Evolutionary conservation across 2,113 vertebrate species (phyloP).

Genomic region (Eublepharis macularius): DNA sequence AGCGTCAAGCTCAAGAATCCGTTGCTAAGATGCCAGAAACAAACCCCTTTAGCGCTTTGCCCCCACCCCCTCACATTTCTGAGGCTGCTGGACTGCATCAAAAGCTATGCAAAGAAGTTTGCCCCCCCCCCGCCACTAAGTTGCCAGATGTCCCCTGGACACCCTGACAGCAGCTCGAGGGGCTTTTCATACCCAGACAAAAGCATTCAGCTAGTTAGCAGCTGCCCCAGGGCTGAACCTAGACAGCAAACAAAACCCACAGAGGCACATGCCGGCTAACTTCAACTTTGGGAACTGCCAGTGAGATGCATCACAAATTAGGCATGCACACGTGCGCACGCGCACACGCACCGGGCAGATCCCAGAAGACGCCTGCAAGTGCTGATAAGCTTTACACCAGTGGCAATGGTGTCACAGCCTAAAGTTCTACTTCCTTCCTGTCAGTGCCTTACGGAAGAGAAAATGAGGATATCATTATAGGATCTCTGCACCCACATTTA

Average conservation of each 20-base stretch:
- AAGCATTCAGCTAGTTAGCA: background rate
- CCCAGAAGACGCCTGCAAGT: too few species aligned
- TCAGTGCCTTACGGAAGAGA: too few species aligned
- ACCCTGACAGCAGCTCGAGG: too few species aligned
- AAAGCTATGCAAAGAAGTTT: background rate
- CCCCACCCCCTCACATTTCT: background rate
- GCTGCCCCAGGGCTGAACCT: background rate
- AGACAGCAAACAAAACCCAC: background rate
- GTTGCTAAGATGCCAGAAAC: background rate
- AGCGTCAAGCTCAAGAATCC: background rate
- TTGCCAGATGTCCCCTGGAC: background rate
- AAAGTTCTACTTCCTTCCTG: too few species aligned
- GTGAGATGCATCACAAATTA: too few species aligned
- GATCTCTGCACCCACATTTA: too few species aligned
- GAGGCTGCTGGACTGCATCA: background rate
- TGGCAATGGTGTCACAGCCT: too few species aligned
- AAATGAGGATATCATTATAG: too few species aligned
- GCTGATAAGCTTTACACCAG: too few species aligned
- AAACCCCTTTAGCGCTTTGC: background rate
- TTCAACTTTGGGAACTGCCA: too few species aligned
- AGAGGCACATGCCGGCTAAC: background rate
- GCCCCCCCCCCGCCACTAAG: background rate
- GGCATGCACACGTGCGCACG: too few species aligned
- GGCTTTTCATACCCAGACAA: background rate
- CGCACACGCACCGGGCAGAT: too few species aligned